A percentile compares a stretch with the other conserved stretches of the same genome.
phyloP scores from a whole-genome alignment of 2,113 vertebrate species.

The Globicephala melas region DNA sequence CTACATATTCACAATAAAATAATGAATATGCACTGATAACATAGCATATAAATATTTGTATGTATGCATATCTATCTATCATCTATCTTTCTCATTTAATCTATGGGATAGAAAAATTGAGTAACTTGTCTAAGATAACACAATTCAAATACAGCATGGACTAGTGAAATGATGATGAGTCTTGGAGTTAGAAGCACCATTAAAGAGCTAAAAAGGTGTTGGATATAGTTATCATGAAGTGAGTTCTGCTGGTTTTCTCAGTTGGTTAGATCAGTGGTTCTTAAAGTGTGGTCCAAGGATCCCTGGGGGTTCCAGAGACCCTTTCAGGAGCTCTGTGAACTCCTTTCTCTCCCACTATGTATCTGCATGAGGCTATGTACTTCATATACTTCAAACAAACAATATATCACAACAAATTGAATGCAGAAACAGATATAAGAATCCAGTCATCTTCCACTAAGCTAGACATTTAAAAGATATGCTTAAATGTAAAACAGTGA shows the following conservation, averaged over 20 bases:
- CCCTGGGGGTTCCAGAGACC: background rate
- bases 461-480: slow-evolving; percentile 3
- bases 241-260: background rate
- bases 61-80: background rate
- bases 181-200: background rate
- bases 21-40: background rate
- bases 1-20: background rate
- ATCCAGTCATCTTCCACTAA: background rate
- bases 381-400: background rate
- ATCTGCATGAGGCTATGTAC: background rate
- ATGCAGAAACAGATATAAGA: background rate
- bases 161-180: background rate
- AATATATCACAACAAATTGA: background rate
- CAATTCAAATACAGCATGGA: background rate
- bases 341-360: background rate
- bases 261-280: background rate
- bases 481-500: background rate
- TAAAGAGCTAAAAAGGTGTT: background rate
- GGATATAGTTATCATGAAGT: background rate
- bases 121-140: background rate
- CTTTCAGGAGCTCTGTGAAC: background rate
- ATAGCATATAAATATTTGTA: background rate
- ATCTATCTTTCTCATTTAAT: background rate
- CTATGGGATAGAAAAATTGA: background rate
- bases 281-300: background rate